A percentile compares a stretch with the other conserved stretches of the same genome.
Evolutionary conservation across 1,140 invertebrate species (phyloP).

Genomic region (Caerostris darwini): DNA sequence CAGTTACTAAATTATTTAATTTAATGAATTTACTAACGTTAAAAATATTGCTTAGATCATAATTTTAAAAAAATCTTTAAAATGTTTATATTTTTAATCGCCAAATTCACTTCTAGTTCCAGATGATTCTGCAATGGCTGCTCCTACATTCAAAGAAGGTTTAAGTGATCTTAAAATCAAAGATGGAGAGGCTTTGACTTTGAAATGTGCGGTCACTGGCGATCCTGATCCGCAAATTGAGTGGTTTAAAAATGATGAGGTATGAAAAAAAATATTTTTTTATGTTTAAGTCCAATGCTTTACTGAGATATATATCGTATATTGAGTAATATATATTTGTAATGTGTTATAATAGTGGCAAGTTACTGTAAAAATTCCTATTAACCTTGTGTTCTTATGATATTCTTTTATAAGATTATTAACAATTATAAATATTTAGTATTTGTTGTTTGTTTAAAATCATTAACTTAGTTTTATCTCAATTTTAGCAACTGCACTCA

Average conservation of each 20-base stretch:
- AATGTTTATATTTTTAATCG: too few relatives aligned
- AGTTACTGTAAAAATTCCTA: not conserved
- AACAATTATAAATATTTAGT: not conserved
- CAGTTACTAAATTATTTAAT: too few relatives aligned
- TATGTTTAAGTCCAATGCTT: not conserved
- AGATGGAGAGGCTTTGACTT: slow-evolving; percentile 90
- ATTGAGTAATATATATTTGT: too few relatives aligned
- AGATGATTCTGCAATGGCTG: slow-evolving; percentile 70
- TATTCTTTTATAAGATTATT: not conserved
- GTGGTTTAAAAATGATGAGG: slow-evolving; percentile 91
- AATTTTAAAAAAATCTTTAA: too few relatives aligned
- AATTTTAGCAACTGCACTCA: slow-evolving; percentile 85
- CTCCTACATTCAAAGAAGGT: slow-evolving; percentile 88
- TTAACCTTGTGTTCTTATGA: not conserved
- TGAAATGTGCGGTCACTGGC: slow-evolving; percentile 91
- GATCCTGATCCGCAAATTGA: slow-evolving; percentile 93
- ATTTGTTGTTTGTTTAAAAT: not conserved
- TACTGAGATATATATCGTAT: too few relatives aligned
- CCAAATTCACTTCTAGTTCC: slow-evolving; percentile 69
- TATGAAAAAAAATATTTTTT: not conserved
- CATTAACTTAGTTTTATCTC: not conserved
- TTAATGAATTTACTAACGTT: too few relatives aligned
- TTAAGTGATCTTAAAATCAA: slow-evolving; percentile 89
- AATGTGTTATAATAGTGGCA: too few relatives aligned
- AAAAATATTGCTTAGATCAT: too few relatives aligned